Evolutionary conservation across 2,113 vertebrate species (phyloP).

Genomic region (Rana temporaria): DNA sequence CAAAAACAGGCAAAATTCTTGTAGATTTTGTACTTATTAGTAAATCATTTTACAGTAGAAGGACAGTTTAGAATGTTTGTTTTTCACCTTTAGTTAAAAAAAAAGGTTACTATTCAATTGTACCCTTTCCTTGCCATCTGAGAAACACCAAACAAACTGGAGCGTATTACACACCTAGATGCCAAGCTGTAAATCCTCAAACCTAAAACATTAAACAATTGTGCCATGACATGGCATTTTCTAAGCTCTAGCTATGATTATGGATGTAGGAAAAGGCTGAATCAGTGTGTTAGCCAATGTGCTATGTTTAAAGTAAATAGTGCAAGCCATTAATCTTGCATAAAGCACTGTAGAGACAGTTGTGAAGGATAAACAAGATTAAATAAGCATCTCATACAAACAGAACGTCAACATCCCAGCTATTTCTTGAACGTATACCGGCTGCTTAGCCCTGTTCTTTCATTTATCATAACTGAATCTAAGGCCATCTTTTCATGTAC

Average conservation of each 20-base stretch:
- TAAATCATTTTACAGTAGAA: no score
- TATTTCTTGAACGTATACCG: constrained; percentile 10
- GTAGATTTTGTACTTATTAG: no score
- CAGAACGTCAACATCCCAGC: constrained; percentile 20
- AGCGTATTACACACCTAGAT: background rate
- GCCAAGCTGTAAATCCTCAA: constrained; percentile 3
- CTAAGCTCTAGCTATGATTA: background rate
- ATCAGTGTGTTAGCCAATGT: constrained; percentile 24
- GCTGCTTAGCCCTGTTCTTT: background rate
- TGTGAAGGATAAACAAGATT: constrained; percentile 53
- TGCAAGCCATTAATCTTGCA: constrained; percentile 23
- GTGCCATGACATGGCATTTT: background rate
- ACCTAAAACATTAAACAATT: background rate
- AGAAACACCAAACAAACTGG: no score
- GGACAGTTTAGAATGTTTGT: no score
- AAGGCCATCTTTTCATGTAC: constrained; percentile 19
- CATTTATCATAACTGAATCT: constrained; percentile 10
- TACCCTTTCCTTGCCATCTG: no score
- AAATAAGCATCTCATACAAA: constrained; percentile 37
- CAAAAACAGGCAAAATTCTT: no score
- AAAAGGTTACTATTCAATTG: no score
- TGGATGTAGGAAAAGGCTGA: constrained; percentile 3
- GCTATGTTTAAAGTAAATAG: constrained; percentile 47
- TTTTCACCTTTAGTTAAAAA: no score
- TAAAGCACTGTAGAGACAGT: constrained; percentile 25